Percentiles rank a stretch among this genome's conserved stretches.
phyloP scores from a whole-genome alignment of 1,140 invertebrate genomes.

The Heliconius nattereri region DNA sequence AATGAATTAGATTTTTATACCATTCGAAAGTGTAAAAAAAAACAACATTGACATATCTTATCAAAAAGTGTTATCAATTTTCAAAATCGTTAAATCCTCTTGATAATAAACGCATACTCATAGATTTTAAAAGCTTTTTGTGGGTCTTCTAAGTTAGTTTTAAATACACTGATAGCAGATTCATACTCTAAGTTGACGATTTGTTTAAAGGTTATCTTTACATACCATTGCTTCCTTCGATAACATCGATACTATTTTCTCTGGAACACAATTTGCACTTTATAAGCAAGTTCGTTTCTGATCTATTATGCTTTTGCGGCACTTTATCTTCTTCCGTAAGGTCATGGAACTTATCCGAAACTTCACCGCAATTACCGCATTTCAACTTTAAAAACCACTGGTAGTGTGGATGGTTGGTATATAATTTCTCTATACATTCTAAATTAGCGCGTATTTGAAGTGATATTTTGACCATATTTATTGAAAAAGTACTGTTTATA shows the following conservation, averaged over 20 bases:
- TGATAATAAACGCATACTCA: neutral
- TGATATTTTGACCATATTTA: slow-evolving; percentile 86
- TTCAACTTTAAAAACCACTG: slow-evolving; percentile 87
- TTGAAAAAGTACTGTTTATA: neutral
- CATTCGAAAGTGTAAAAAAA: no score
- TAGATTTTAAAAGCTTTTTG: neutral
- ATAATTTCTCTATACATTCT: slow-evolving; percentile 86
- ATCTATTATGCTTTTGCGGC: slow-evolving; percentile 86
- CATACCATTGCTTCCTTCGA: slow-evolving; percentile 85
- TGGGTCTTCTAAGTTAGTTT: no score
- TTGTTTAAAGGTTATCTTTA: neutral
- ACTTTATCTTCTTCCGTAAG: slow-evolving; percentile 85
- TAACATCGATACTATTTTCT: slow-evolving; percentile 90
- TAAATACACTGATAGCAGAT: no score
- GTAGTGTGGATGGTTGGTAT: slow-evolving; percentile 84
- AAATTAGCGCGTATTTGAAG: slow-evolving; percentile 85
- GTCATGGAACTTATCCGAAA: slow-evolving; percentile 91
- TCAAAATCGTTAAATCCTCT: no score
- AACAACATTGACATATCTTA: no score
- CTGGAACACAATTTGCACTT: slow-evolving; percentile 95
- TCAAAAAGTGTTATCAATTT: no score
- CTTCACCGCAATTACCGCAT: slow-evolving; percentile 91
- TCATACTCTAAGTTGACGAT: neutral
- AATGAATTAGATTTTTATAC: no score
- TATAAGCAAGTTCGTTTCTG: slow-evolving; percentile 88